Evolutionary conservation across 2,888 invertebrate species (phyloP), one percentile per base, ranked within the genome.

Genomic region (Prenolepis imparis): DNA sequence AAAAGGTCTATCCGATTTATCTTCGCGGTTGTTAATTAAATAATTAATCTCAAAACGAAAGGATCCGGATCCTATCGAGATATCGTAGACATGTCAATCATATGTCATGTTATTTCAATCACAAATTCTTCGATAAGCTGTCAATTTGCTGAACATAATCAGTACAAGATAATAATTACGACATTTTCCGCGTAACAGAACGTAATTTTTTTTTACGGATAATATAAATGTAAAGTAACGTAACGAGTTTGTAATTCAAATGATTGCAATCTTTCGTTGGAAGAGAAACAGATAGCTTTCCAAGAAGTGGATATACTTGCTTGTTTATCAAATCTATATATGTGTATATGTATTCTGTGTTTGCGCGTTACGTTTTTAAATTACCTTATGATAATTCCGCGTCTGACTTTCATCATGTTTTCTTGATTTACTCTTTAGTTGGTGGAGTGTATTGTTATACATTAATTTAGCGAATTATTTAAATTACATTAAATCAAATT

Each of bases 271-370:
- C 15, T 70, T 70, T 21, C 2, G 18, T 32, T 32, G 3, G 8
- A 70, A 70, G 41, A 77, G 12, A 70, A 59, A 32, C 44, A 32
- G 44, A 78, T 44, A 78, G 18, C 24, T 48, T 77, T 70, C 36
- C 9, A 21, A 9, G 72, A 72, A 80, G 24, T 28, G 8, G 48
- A 77, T 32, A 44, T 59, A 15, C 24, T 48, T n/a, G n/a, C 36
- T 72, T 61, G 59, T 24, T 41, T 70, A 36, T 61, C 44, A 12
- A 72, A 32, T 70, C 11, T 28, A 59, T 8, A 41, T 52, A 44
- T 63, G 5, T 64, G n/a, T 39, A 21, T n/a, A 15, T 52, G 18
- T 18, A n/a, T 8, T 52, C 52, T 3, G 15, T 3, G 15, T 66
- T 55, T 77, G 6, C 41, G 24, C n/a, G 18, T 21, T 32, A 41